Evolutionary conservation across 2,888 invertebrate genomes (phyloP).

Genomic region (Lumbricus terrestris): DNA sequence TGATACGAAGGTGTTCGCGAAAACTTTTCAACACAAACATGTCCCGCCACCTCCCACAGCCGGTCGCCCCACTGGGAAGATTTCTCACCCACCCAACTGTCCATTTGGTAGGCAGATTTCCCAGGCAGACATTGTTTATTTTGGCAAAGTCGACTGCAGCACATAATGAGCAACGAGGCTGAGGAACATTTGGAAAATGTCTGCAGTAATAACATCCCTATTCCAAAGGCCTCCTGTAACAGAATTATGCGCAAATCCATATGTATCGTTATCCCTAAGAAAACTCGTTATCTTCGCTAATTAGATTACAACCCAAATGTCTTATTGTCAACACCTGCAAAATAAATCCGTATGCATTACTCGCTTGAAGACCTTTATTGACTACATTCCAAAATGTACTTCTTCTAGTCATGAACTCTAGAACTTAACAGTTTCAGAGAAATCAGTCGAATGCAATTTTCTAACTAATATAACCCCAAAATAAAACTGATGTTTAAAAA

Average conservation of each 20-base stretch:
- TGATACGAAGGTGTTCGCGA: not conserved
- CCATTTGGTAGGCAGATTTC: constrained; percentile 3
- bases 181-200: constrained; percentile 3
- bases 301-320: constrained; percentile 3
- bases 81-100: constrained; percentile 3
- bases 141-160: not conserved
- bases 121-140: constrained; percentile 3
- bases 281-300: not conserved
- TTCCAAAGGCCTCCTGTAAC: not conserved
- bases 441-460: not conserved
- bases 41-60: not conserved
- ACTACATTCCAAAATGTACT: not conserved
- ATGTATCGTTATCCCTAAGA: not conserved
- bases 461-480: not conserved
- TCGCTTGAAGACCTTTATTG: not conserved
- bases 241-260: not conserved
- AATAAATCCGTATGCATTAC: not conserved
- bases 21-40: constrained; percentile 3
- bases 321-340: not conserved
- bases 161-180: not conserved
- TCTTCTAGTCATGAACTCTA: not conserved
- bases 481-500: not conserved
- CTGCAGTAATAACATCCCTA: constrained; percentile 3
- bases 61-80: constrained; percentile 3
- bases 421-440: not conserved